Evolutionary conservation across 2,113 vertebrate species (phyloP).

Genomic region (Dicentrarchus labrax): DNA sequence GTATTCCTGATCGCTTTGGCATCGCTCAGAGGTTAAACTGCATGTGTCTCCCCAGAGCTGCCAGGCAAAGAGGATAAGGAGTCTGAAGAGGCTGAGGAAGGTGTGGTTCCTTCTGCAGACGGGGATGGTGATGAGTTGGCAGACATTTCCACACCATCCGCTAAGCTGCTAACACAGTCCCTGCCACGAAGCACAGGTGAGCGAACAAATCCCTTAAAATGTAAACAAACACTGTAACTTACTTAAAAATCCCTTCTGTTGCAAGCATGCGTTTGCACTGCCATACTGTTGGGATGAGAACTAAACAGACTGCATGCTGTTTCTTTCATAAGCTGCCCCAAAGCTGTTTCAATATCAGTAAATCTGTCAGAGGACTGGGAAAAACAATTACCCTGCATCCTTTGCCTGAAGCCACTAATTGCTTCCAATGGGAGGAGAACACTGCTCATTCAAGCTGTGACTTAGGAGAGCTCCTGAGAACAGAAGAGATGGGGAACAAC

Average conservation of each 20-base stretch:
- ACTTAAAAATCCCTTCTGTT: conserved; percentile 6
- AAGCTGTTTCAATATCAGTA: conserved; percentile 25
- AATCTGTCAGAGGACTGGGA: conserved; percentile 44
- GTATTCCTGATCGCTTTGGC: conserved; percentile 19
- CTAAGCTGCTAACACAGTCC: conserved; percentile 36
- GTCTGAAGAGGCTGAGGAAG: conserved; percentile 48
- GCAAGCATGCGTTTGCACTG: not conserved
- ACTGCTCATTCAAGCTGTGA: conserved; percentile 32
- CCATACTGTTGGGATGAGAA: not conserved
- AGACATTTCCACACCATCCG: conserved; percentile 29
- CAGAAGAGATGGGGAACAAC: conserved; percentile 16
- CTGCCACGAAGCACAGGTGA: conserved; percentile 65
- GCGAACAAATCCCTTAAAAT: conserved; percentile 24
- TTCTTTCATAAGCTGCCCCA: conserved; percentile 20
- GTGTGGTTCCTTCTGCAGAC: conserved; percentile 31
- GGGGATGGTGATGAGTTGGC: conserved; percentile 13
- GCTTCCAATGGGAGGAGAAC: conserved; percentile 64
- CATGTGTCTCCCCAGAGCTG: conserved; percentile 66
- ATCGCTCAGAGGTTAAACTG: conserved; percentile 53
- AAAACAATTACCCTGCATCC: conserved; percentile 35
- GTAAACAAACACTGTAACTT: conserved; percentile 14
- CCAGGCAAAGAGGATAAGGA: conserved; percentile 40
- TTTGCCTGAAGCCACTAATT: conserved; percentile 65
- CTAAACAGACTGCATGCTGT: not conserved
- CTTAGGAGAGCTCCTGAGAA: conserved; percentile 18